phyloP scores from a whole-genome alignment of 1,140 invertebrate species.

The Lepidurus apus region DNA sequence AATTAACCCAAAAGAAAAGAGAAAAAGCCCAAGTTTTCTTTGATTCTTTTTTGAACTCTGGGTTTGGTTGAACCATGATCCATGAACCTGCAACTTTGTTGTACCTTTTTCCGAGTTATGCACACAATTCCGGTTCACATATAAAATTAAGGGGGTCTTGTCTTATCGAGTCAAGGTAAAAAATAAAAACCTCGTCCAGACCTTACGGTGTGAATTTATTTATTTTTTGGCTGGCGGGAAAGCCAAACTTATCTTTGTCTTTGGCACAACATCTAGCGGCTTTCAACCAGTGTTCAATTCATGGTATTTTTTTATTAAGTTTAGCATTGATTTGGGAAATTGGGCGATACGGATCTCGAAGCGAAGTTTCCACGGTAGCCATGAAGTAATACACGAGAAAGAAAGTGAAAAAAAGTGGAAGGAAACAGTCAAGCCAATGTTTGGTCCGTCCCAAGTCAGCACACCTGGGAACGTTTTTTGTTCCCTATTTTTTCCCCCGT shows the following conservation, averaged over 20 bases:
- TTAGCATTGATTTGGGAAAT: background rate
- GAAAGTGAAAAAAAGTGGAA: background rate
- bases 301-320: background rate
- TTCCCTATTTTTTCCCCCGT: background rate
- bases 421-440: background rate
- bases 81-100: slow-evolving; percentile 18
- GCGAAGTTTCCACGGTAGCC: background rate
- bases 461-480: slow-evolving; percentile 13
- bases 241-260: slow-evolving; percentile 14
- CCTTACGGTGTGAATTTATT: background rate
- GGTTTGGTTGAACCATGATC: background rate
- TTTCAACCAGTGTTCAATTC: background rate
- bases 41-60: background rate
- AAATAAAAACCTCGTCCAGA: background rate
- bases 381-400: background rate
- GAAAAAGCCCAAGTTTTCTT: background rate
- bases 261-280: background rate
- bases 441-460: background rate
- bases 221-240: background rate
- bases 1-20: background rate
- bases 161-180: background rate
- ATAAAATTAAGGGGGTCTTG: background rate
- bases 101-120: background rate
- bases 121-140: background rate
- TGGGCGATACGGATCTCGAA: slow-evolving; percentile 12